phyloP scores from a whole-genome alignment of 2,113 vertebrate species.

The Apus apus region DNA sequence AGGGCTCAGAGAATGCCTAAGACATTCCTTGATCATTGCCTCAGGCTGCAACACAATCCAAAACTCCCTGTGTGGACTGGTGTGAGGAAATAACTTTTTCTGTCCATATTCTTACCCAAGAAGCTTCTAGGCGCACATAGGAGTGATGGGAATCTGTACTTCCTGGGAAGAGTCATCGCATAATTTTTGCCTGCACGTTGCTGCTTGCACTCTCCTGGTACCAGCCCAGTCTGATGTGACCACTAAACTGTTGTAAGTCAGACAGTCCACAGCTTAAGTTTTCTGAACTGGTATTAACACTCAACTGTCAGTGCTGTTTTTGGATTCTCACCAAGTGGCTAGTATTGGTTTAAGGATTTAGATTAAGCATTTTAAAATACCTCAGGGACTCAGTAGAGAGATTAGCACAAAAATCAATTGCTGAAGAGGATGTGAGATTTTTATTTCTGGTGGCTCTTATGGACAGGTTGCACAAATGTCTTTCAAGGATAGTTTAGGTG shows the following conservation, averaged over 20 bases:
- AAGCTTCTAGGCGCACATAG: neutral
- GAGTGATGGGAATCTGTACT: neutral
- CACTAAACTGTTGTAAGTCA: neutral
- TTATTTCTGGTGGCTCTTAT: neutral
- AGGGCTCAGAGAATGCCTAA: neutral
- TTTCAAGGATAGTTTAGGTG: neutral
- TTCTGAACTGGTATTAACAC: neutral
- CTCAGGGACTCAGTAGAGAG: neutral
- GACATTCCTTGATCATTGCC: neutral
- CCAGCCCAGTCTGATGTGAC: neutral
- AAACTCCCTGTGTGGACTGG: neutral
- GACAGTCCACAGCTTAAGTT: neutral
- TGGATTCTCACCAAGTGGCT: constrained; percentile 3
- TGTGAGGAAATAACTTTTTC: neutral
- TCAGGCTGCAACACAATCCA: neutral
- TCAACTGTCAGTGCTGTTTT: neutral
- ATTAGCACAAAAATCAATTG: constrained; percentile 10
- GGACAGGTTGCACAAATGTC: neutral
- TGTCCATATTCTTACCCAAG: neutral
- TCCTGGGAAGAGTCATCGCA: neutral
- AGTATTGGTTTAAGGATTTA: constrained; percentile 37
- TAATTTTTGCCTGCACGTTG: neutral
- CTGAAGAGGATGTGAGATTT: neutral
- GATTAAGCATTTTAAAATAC: constrained; percentile 35
- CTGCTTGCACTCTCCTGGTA: neutral